phyloP scores from a whole-genome alignment of 2,797 vertebrate species.

The Amblyopsis hoosieri region DNA sequence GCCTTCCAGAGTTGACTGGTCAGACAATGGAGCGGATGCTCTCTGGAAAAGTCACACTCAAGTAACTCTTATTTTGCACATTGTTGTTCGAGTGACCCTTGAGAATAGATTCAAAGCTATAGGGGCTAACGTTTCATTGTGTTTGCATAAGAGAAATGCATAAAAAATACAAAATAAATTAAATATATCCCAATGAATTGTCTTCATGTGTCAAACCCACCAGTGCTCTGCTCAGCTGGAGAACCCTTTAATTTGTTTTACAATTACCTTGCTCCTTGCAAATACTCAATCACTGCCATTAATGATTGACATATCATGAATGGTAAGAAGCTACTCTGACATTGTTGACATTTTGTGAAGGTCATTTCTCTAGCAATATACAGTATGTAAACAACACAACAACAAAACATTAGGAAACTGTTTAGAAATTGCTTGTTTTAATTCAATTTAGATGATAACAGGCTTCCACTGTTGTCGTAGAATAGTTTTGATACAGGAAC shows the following conservation, averaged over 20 bases:
- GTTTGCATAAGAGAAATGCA: slow-evolving; percentile 45
- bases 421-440: not conserved
- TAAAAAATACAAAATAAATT: slow-evolving; percentile 17
- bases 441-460: not conserved
- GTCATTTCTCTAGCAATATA: not conserved
- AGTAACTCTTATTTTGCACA: slow-evolving; percentile 80
- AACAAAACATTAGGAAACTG: not conserved
- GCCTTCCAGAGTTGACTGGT: slow-evolving; percentile 80
- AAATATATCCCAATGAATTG: slow-evolving; percentile 5
- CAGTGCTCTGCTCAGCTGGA: slow-evolving; percentile 17
- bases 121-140: slow-evolving; percentile 54
- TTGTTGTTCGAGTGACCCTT: slow-evolving; percentile 71
- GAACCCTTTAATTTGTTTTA: not conserved
- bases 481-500: too few relatives aligned
- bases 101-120: slow-evolving; percentile 58
- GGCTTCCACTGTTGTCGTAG: too few relatives aligned
- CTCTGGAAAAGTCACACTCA: slow-evolving; percentile 80
- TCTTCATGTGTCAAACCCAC: slow-evolving; percentile 24
- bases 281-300: too few relatives aligned
- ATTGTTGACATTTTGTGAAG: not conserved
- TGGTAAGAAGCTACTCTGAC: not conserved
- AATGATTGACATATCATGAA: not conserved
- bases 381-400: not conserved
- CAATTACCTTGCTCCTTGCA: too few relatives aligned
- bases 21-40: slow-evolving; percentile 81